Conservation (phyloP, 2,113 vertebrate genomes). For the Chaetorhynchus papuensis region DNA sequence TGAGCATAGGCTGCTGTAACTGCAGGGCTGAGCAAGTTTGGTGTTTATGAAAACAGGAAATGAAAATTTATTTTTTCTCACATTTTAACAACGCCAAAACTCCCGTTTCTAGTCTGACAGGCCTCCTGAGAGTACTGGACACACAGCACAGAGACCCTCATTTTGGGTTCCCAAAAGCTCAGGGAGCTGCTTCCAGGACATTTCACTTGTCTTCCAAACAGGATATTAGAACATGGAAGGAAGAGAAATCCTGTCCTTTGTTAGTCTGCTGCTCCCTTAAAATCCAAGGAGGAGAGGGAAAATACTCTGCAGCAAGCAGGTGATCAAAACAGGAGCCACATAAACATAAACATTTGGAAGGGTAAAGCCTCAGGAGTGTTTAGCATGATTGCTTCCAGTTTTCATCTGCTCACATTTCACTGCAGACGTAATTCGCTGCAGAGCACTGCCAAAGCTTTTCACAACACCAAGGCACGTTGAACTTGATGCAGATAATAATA, state of each 20-base stretch:
- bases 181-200: background rate
- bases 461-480: background rate
- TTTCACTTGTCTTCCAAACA: background rate
- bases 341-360: background rate
- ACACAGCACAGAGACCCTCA: background rate
- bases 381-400: background rate
- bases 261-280: background rate
- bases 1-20: rapidly evolving
- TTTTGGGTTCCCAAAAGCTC: background rate
- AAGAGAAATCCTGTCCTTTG: background rate
- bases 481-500: background rate
- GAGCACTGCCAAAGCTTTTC: background rate
- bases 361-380: background rate
- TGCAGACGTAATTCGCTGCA: background rate
- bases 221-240: background rate
- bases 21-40: background rate
- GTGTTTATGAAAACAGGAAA: background rate
- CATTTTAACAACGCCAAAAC: background rate
- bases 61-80: background rate
- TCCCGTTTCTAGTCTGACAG: background rate
- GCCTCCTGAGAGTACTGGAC: background rate
- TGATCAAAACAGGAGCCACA: background rate
- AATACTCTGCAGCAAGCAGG: background rate
- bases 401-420: background rate
- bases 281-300: background rate